phyloP scores from a whole-genome alignment of 2,888 invertebrate species.

The Mythimna impura region DNA sequence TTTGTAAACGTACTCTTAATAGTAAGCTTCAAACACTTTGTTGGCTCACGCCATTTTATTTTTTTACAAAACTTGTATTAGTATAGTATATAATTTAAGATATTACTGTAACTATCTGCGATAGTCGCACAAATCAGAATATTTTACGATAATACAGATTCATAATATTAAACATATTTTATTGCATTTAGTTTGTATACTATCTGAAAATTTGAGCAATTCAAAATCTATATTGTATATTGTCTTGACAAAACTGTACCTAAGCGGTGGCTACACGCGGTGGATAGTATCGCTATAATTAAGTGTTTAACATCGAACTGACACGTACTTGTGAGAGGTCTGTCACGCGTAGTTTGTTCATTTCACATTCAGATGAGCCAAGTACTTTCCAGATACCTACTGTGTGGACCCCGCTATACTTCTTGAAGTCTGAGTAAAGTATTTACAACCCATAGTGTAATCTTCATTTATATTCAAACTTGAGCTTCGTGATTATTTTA shows the following conservation, averaged over 20 bases:
- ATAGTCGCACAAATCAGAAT: conserved; percentile 73
- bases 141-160: conserved; percentile 59
- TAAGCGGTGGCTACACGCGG: conserved; percentile 42
- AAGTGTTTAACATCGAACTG: background rate
- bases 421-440: conserved; percentile 78
- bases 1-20: conserved; percentile 67
- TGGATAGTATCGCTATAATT: conserved; percentile 7
- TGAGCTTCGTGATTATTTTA: conserved; percentile 63
- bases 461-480: conserved; percentile 63
- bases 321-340: background rate
- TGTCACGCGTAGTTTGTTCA: conserved; percentile 18
- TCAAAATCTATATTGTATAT: conserved; percentile 26
- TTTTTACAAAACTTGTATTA: conserved; percentile 74
- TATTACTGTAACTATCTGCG: conserved; percentile 77
- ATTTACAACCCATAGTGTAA: conserved; percentile 70
- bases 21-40: conserved; percentile 76
- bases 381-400: conserved; percentile 35
- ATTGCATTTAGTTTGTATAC: conserved; percentile 54
- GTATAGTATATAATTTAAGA: conserved; percentile 76
- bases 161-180: conserved; percentile 25
- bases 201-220: conserved; percentile 17
- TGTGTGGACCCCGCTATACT: conserved; percentile 60
- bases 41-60: conserved; percentile 71
- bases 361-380: conserved; percentile 11
- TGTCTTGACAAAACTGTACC: conserved; percentile 83